Conservation (phyloP, 2,888 invertebrate species). For the Clostera curtula region DNA sequence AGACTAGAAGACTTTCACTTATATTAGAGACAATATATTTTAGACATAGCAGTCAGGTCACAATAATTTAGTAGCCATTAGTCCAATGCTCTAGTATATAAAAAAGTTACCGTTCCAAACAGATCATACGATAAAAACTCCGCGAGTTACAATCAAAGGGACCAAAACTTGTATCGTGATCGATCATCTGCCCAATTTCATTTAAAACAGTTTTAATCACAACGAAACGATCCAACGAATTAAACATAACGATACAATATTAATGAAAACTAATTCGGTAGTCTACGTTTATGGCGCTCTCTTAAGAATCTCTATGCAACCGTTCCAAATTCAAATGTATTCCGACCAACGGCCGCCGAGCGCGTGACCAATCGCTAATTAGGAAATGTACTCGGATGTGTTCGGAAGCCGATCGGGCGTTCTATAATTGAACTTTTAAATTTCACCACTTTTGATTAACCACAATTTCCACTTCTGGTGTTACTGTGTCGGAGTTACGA, state of each 20-base stretch:
- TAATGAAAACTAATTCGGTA: conserved; percentile 37
- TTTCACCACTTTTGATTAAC: conserved; percentile 63
- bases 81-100: too few species aligned
- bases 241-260: conserved; percentile 31
- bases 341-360: conserved; percentile 49
- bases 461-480: conserved; percentile 58
- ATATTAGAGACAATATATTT: too few species aligned
- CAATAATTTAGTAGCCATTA: too few species aligned
- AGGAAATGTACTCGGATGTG: conserved; percentile 58
- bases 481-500: conserved; percentile 41
- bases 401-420: conserved; percentile 63
- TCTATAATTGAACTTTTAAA: conserved; percentile 67
- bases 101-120: too few species aligned
- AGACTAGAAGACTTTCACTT: too few species aligned
- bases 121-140: too few species aligned
- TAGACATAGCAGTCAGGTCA: too few species aligned
- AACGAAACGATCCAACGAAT: conserved; percentile 5
- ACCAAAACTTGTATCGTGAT: conserved; percentile 10
- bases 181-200: conserved; percentile 9
- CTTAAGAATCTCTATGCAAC: conserved; percentile 34
- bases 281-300: conserved; percentile 30
- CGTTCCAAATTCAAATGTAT: conserved; percentile 68
- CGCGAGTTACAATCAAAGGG: too few species aligned
- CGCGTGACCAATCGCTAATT: conserved; percentile 74
- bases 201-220: conserved; percentile 1